Evolutionary conservation across 1,140 invertebrate genomes (phyloP).

Genomic region (Achroia grisella): DNA sequence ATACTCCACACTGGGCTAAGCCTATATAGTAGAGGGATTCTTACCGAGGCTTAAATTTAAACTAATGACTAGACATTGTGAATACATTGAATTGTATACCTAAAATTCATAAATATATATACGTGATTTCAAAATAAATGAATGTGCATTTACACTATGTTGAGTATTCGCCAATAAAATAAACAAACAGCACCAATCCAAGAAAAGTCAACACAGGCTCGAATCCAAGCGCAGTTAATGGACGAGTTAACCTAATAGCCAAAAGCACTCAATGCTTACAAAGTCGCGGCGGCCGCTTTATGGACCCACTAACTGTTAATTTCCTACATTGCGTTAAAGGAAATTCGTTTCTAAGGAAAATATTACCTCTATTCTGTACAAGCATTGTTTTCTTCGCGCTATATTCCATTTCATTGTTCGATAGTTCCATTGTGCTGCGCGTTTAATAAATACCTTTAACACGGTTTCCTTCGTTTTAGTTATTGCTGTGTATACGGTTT

Average conservation of each 20-base stretch:
- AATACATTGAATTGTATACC: too few relatives aligned
- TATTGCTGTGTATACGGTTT: too few relatives aligned
- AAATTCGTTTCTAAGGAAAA: constrained; percentile 56
- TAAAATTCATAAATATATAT: too few relatives aligned
- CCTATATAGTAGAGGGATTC: too few relatives aligned
- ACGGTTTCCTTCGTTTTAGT: too few relatives aligned
- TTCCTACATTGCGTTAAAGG: constrained; percentile 56
- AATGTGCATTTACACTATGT: too few relatives aligned
- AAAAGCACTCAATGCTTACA: constrained; percentile 69
- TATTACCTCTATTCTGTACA: constrained; percentile 33
- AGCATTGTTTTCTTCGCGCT: constrained; percentile 38
- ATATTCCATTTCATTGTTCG: constrained; percentile 24
- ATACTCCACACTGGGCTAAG: too few relatives aligned
- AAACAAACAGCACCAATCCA: constrained; percentile 20
- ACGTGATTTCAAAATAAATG: too few relatives aligned
- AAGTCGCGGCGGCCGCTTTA: constrained; percentile 63
- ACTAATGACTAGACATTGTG: too few relatives aligned
- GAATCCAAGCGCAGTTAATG: constrained; percentile 56
- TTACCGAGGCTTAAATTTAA: too few relatives aligned
- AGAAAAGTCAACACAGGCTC: constrained; percentile 43
- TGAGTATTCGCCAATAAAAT: background rate
- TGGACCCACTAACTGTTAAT: constrained; percentile 64
- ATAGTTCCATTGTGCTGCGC: constrained; percentile 26
- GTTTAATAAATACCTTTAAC: constrained; percentile 8
- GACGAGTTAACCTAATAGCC: constrained; percentile 67